A percentile compares a stretch with the other conserved stretches of the same genome.
phyloP scores from a whole-genome alignment of 2,797 vertebrate genomes.

The Oreochromis mossambicus region DNA sequence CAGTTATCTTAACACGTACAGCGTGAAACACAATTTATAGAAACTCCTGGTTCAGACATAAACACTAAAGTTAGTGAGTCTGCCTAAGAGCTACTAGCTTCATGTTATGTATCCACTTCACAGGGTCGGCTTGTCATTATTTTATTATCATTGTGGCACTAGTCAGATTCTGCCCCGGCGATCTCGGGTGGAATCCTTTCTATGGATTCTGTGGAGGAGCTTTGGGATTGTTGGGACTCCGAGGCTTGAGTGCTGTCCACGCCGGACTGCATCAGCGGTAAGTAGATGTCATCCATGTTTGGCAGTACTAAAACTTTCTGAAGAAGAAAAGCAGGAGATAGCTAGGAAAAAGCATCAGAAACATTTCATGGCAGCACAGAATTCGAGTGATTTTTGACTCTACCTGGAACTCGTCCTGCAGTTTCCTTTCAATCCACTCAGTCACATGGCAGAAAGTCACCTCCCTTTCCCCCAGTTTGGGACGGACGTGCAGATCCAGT shows the following conservation, averaged over 20 bases:
- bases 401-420: slow-evolving; percentile 89
- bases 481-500: slow-evolving; percentile 83
- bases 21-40: not conserved
- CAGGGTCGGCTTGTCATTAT: not conserved
- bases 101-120: not conserved
- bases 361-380: rapidly evolving
- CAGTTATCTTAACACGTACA: not conserved
- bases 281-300: slow-evolving; percentile 89
- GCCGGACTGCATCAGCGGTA: slow-evolving; percentile 83
- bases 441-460: slow-evolving; percentile 87
- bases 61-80: not conserved
- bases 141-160: slow-evolving; percentile 45
- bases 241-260: slow-evolving; percentile 41
- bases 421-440: slow-evolving; percentile 88
- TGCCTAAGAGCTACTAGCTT: not conserved
- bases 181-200: slow-evolving; percentile 41
- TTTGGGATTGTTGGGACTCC: slow-evolving; percentile 17
- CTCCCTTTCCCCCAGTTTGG: slow-evolving; percentile 86
- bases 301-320: slow-evolving; percentile 91
- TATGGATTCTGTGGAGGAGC: slow-evolving; percentile 59
- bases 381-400: rapidly evolving
- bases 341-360: not conserved
- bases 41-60: not conserved
- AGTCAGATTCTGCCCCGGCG: slow-evolving; percentile 36
- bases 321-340: not conserved